phyloP scores from a whole-genome alignment of 2,113 vertebrate species.

The Coracopsis vasa region DNA sequence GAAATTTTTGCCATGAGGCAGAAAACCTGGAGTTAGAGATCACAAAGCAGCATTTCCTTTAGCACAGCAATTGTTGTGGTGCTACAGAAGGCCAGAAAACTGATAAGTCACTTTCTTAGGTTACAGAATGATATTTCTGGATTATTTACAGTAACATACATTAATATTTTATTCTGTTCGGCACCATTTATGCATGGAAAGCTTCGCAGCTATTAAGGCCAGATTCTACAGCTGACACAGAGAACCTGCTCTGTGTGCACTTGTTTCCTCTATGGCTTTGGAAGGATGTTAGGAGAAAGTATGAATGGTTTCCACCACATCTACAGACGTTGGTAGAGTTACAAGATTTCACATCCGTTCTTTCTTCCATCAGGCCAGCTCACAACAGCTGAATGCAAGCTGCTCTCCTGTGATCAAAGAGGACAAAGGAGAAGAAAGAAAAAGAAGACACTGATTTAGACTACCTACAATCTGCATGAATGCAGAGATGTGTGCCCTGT shows the following conservation, averaged over 20 bases:
- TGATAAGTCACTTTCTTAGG: neutral
- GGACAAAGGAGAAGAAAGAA: neutral
- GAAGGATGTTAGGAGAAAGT: neutral
- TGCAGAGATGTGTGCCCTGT: neutral
- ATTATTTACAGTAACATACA: slow-evolving; percentile 18
- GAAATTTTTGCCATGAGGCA: neutral
- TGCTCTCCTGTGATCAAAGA: neutral
- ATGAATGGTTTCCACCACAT: neutral
- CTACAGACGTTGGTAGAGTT: neutral
- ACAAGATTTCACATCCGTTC: neutral
- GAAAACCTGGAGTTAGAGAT: neutral
- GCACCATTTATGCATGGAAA: neutral
- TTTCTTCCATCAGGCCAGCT: neutral
- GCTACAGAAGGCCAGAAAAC: neutral
- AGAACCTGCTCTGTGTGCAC: neutral
- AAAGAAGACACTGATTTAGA: neutral
- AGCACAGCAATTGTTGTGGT: neutral
- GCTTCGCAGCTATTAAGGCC: neutral
- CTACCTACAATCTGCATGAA: neutral
- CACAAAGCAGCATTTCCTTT: neutral
- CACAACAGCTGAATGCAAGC: neutral
- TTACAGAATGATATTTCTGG: slow-evolving; percentile 12
- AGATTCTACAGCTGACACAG: neutral
- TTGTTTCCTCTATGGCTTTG: neutral
- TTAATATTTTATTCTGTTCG: slow-evolving; percentile 35